These are phyloP conservation scores for Tetramorium bicarinatum DNA, from an alignment of 2,888 invertebrate genomes.

Conservation along the genomic window DNA sequence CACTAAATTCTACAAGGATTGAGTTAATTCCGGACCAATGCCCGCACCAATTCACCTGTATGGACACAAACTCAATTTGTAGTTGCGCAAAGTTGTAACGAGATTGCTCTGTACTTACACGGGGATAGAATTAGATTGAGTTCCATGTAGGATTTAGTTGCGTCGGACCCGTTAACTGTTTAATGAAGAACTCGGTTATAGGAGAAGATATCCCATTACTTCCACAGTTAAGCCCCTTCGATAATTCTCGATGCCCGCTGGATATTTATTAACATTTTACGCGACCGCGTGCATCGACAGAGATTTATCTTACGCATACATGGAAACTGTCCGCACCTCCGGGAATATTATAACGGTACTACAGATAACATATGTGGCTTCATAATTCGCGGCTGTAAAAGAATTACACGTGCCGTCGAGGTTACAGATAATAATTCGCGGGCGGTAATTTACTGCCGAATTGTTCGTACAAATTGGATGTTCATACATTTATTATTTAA, in stretches of 20 bases:
- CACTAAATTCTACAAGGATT: slow-evolving; percentile 30
- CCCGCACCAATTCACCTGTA: neutral
- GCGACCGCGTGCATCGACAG: slow-evolving; percentile 20
- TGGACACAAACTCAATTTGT: slow-evolving; percentile 34
- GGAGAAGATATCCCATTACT: slow-evolving; percentile 25
- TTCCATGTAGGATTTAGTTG: slow-evolving; percentile 8
- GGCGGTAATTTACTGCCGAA: slow-evolving; percentile 9
- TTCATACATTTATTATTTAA: neutral
- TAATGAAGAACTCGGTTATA: slow-evolving; percentile 30
- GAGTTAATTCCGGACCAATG: slow-evolving; percentile 28
- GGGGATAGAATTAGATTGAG: slow-evolving; percentile 33
- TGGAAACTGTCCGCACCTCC: slow-evolving; percentile 47
- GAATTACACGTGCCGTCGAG: slow-evolving; percentile 13
- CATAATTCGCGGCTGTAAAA: slow-evolving; percentile 32
- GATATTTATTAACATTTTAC: slow-evolving; percentile 52
- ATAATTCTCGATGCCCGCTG: neutral
- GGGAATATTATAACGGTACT: slow-evolving; percentile 51
- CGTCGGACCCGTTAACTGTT: slow-evolving; percentile 26
- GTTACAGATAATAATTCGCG: slow-evolving; percentile 3
- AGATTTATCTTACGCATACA: slow-evolving; percentile 50
- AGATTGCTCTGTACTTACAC: slow-evolving; percentile 24
- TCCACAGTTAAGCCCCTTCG: neutral
- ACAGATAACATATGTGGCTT: slow-evolving; percentile 14
- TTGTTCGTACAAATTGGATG: neutral
- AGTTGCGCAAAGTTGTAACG: slow-evolving; percentile 38